These are phyloP conservation scores for Drosophila cyrtoloma DNA, from an alignment of 2,888 invertebrate species.

Conservation along the genomic window DNA sequence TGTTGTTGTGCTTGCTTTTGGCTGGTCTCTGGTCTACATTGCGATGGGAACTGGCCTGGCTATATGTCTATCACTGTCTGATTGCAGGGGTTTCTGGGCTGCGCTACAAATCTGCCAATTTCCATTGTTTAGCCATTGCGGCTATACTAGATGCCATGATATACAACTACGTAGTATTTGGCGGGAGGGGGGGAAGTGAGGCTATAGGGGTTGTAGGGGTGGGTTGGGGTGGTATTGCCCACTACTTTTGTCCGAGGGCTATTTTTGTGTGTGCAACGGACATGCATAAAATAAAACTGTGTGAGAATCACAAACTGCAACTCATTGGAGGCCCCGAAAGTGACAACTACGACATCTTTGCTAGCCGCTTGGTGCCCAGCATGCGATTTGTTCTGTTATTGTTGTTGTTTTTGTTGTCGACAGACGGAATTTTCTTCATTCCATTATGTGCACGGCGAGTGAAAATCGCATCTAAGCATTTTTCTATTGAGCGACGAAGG, in stretches of 20 bases:
- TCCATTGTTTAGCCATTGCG: conserved; percentile 72
- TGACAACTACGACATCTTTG: conserved; percentile 70
- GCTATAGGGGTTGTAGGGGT: conserved; percentile 5
- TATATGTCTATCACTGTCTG: conserved; percentile 45
- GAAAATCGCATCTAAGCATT: conserved; percentile 78
- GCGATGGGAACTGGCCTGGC: conserved; percentile 58
- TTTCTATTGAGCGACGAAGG: conserved; percentile 73
- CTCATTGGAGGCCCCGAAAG: conserved; percentile 78
- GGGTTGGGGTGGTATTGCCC: conserved; percentile 61
- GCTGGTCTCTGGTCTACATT: conserved; percentile 45
- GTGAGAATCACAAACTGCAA: conserved; percentile 70
- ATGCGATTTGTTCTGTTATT: conserved; percentile 58
- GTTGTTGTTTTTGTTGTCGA: conserved; percentile 59
- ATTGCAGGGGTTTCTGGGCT: conserved; percentile 73
- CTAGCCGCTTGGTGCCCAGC: conserved; percentile 68
- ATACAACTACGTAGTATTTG: conserved; percentile 40
- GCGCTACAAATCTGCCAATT: conserved; percentile 76
- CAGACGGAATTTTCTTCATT: conserved; percentile 84
- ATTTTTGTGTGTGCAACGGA: conserved; percentile 82
- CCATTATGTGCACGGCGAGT: conserved; percentile 82
- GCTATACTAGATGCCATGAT: conserved; percentile 47
- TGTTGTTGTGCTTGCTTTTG: conserved; percentile 32
- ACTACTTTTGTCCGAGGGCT: conserved; percentile 84
- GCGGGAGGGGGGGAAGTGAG: neutral
- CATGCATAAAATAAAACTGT: conserved; percentile 60